Evolutionary conservation across 2,888 invertebrate genomes (phyloP).

Genomic region (Lamproptera curius): DNA sequence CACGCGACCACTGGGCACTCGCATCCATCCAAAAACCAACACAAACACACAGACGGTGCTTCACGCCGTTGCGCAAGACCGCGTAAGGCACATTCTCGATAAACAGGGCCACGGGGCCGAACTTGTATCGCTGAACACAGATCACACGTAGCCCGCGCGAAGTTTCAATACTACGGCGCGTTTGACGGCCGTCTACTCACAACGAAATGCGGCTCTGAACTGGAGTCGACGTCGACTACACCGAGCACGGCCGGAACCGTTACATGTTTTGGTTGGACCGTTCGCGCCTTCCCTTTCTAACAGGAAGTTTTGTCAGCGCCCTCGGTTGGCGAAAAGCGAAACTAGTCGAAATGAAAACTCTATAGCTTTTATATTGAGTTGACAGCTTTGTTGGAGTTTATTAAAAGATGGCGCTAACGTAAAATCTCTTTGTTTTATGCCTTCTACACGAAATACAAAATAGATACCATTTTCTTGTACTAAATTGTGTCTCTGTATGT

Average conservation of each 20-base stretch:
- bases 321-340: slow-evolving; percentile 34
- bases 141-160: slow-evolving; percentile 22
- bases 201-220: slow-evolving; percentile 55
- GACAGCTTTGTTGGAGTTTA: too few relatives aligned
- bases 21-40: slow-evolving; percentile 64
- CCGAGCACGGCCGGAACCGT: slow-evolving; percentile 30
- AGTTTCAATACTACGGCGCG: neutral
- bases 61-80: slow-evolving; percentile 49
- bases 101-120: too few relatives aligned
- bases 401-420: slow-evolving; percentile 3
- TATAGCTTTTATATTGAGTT: too few relatives aligned
- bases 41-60: slow-evolving; percentile 51
- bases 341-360: too few relatives aligned
- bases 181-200: slow-evolving; percentile 28
- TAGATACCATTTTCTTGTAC: too few relatives aligned
- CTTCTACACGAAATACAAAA: too few relatives aligned
- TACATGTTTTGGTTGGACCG: slow-evolving; percentile 47
- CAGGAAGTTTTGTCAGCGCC: slow-evolving; percentile 37
- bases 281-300: slow-evolving; percentile 56
- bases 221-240: slow-evolving; percentile 30
- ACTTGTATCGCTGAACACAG: slow-evolving; percentile 18
- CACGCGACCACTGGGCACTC: slow-evolving; percentile 37
- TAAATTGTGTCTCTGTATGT: too few relatives aligned
- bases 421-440: too few relatives aligned
- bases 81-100: too few relatives aligned